Conservation (phyloP, 2,113 vertebrate genomes). For the Sorex araneus region DNA sequence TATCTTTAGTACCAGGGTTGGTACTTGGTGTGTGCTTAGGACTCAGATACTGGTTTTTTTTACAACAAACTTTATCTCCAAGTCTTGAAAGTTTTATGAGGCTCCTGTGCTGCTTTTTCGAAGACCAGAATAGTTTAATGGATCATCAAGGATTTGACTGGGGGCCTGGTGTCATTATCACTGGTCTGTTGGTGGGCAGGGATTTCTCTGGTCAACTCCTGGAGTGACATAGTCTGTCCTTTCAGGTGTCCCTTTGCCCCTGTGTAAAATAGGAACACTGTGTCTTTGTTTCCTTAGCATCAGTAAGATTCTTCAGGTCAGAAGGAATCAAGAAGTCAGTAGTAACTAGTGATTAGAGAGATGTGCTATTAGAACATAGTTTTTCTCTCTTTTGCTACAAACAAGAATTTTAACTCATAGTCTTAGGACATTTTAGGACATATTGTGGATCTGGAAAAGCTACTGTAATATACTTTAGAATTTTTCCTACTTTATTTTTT, state of each 20-base stretch:
- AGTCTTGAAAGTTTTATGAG: neutral
- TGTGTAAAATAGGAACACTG: neutral
- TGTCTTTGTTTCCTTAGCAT: neutral
- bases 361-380: neutral
- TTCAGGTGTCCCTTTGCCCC: neutral
- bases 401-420: conserved; percentile 25
- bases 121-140: neutral
- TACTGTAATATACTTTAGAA: neutral
- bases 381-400: neutral
- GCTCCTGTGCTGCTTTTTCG: neutral
- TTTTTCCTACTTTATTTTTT: conserved; percentile 20
- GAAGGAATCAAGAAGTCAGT: neutral
- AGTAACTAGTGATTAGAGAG: neutral
- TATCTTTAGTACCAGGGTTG: neutral
- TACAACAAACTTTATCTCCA: neutral
- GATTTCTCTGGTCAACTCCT: neutral
- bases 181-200: neutral
- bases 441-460: neutral
- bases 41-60: neutral
- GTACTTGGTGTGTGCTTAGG: neutral
- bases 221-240: neutral
- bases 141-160: neutral
- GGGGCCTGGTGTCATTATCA: neutral
- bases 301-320: neutral
- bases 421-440: conserved; percentile 29